phyloP scores from a whole-genome alignment of 2,888 invertebrate species.

The Conomelus anceps region DNA sequence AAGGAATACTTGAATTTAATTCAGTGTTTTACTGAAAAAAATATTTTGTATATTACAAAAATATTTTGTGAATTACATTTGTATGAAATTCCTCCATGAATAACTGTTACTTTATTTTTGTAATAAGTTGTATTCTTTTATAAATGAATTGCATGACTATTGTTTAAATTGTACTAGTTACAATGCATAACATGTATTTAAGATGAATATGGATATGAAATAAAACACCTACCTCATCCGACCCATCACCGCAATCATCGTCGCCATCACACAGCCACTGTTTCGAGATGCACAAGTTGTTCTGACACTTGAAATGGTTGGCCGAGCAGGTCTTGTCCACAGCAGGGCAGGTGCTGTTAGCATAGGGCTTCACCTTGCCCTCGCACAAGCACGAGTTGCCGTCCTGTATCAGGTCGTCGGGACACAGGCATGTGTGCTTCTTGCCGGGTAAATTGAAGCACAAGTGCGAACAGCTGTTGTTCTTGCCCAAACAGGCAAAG shows the following conservation, averaged over 20 bases:
- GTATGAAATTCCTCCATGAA: too few relatives aligned
- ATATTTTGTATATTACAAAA: too few relatives aligned
- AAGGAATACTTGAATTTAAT: too few relatives aligned
- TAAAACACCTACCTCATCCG: constrained; percentile 56
- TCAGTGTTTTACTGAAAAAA: too few relatives aligned
- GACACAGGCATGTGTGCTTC: constrained; percentile 67
- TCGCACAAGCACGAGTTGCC: constrained; percentile 68
- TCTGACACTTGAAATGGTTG: constrained; percentile 52
- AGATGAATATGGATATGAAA: too few relatives aligned
- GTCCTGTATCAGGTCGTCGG: constrained; percentile 59
- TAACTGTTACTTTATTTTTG: too few relatives aligned
- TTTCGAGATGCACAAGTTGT: constrained; percentile 52
- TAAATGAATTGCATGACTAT: too few relatives aligned
- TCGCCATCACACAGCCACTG: constrained; percentile 53
- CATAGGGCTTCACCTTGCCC: constrained; percentile 54
- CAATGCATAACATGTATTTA: too few relatives aligned
- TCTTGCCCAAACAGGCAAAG: constrained; percentile 54
- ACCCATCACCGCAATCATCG: constrained; percentile 57
- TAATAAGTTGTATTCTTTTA: too few relatives aligned
- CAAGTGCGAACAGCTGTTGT: constrained; percentile 60
- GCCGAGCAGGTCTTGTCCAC: constrained; percentile 51
- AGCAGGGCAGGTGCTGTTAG: constrained; percentile 64
- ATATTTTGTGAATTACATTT: too few relatives aligned
- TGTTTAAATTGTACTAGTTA: too few relatives aligned
- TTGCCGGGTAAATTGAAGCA: constrained; percentile 70